These are phyloP conservation scores for Drosophila kepulauana DNA, from an alignment of 1,140 invertebrate species.

Conservation along the genomic window DNA sequence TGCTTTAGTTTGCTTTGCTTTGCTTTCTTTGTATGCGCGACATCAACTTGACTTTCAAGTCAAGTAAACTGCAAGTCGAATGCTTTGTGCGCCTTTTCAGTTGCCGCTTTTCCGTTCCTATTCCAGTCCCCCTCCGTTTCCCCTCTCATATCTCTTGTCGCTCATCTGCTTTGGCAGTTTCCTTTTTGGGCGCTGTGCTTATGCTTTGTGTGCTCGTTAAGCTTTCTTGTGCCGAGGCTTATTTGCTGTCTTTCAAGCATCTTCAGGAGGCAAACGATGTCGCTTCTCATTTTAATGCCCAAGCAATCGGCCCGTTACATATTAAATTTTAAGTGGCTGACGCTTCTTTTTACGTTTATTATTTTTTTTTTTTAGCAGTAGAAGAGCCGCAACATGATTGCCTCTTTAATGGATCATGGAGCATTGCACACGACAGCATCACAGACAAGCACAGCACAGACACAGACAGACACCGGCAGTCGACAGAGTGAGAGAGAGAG, in stretches of 20 bases:
- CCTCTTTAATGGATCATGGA: slow-evolving; percentile 70
- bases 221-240: slow-evolving; percentile 52
- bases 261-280: slow-evolving; percentile 23
- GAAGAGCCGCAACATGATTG: slow-evolving; percentile 37
- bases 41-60: slow-evolving; percentile 60
- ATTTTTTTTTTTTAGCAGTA: not conserved
- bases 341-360: slow-evolving; percentile 14
- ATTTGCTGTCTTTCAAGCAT: slow-evolving; percentile 27
- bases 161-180: slow-evolving; percentile 34
- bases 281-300: slow-evolving; percentile 55
- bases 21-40: slow-evolving; percentile 21
- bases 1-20: too few relatives aligned
- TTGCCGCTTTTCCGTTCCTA: not conserved
- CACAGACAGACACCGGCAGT: not conserved
- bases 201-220: slow-evolving; percentile 68
- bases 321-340: slow-evolving; percentile 72
- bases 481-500: not conserved
- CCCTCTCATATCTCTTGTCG: not conserved
- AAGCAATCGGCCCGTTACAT: slow-evolving; percentile 64
- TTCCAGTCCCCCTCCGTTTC: not conserved
- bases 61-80: slow-evolving; percentile 70
- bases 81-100: slow-evolving; percentile 48
- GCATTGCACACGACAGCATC: slow-evolving; percentile 50
- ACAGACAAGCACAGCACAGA: not conserved
- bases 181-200: slow-evolving; percentile 42